Percentiles rank a stretch among this genome's conserved stretches.
These are phyloP conservation scores for Chromobotia macracanthus DNA, from an alignment of 2,797 vertebrate genomes.

Conservation along the genomic window DNA sequence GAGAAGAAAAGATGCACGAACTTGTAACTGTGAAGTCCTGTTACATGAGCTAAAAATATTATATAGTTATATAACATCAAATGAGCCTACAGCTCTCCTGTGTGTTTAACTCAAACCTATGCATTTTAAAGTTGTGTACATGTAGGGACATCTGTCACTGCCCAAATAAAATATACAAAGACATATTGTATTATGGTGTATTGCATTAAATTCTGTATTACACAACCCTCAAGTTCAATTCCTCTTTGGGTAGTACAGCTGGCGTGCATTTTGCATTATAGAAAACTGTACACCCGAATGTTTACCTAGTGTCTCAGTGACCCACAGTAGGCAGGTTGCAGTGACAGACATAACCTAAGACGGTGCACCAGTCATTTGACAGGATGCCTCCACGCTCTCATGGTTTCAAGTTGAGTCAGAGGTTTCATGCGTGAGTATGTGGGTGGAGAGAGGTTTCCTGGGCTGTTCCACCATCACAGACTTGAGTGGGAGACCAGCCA, in stretches of 20 bases:
- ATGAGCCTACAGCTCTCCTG: not conserved
- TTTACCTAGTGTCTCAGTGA: not conserved
- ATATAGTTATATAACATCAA: not conserved
- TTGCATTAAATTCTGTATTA: too few species aligned
- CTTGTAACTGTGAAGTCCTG: not conserved
- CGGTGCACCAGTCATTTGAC: slow-evolving; percentile 31
- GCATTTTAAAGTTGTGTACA: too few species aligned
- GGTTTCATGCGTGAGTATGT: slow-evolving; percentile 44
- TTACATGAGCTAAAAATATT: not conserved
- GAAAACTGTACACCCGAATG: not conserved
- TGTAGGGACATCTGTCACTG: too few species aligned
- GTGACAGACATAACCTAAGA: slow-evolving; percentile 12
- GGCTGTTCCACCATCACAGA: slow-evolving; percentile 49
- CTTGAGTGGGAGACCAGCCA: slow-evolving; percentile 55
- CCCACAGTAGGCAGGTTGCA: slow-evolving; percentile 9
- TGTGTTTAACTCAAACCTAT: not conserved
- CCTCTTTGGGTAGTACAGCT: not conserved
- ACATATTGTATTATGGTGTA: too few species aligned
- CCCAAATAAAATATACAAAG: too few species aligned
- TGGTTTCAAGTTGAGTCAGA: slow-evolving; percentile 60
- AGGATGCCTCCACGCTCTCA: slow-evolving; percentile 48
- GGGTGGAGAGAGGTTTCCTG: slow-evolving; percentile 61
- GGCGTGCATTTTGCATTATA: not conserved
- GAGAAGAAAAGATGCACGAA: not conserved
- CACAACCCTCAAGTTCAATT: too few species aligned